A percentile compares a stretch with the other conserved stretches of the same genome.
Evolutionary conservation across 1,140 invertebrate genomes (phyloP).

Genomic region (Drosophila biarmipes): DNA sequence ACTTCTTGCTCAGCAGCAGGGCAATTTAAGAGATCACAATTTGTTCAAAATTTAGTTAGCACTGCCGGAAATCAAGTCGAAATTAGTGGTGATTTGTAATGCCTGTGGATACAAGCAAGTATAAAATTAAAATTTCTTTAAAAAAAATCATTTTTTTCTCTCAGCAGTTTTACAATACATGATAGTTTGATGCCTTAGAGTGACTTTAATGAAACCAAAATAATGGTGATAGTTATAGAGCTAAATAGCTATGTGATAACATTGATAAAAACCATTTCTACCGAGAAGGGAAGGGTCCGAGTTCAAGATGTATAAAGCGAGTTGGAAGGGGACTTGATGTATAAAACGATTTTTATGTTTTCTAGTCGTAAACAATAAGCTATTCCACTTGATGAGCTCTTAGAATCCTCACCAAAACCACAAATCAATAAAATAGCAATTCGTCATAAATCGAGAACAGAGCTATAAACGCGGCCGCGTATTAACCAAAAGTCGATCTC

Average conservation of each 20-base stretch:
- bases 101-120: neutral
- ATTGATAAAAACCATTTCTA: no score
- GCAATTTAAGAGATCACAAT: neutral
- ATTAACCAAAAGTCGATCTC: constrained; percentile 44
- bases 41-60: neutral
- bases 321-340: neutral
- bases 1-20: neutral
- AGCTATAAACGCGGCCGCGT: constrained; percentile 41
- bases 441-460: constrained; percentile 42
- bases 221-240: no score
- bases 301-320: no score
- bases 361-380: constrained; percentile 1
- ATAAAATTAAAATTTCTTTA: no score
- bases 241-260: no score
- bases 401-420: constrained; percentile 8
- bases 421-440: constrained; percentile 20
- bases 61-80: neutral
- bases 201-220: no score
- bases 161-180: no score
- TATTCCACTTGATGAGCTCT: constrained; percentile 27
- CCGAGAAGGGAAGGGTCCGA: no score
- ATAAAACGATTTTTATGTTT: neutral
- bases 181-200: no score
- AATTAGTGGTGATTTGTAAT: neutral
- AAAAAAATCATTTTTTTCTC: no score